Percentiles rank a stretch among this genome's conserved stretches.
Evolutionary conservation across 2,113 vertebrate species (phyloP).

Genomic region (Megatriorchis doriae): DNA sequence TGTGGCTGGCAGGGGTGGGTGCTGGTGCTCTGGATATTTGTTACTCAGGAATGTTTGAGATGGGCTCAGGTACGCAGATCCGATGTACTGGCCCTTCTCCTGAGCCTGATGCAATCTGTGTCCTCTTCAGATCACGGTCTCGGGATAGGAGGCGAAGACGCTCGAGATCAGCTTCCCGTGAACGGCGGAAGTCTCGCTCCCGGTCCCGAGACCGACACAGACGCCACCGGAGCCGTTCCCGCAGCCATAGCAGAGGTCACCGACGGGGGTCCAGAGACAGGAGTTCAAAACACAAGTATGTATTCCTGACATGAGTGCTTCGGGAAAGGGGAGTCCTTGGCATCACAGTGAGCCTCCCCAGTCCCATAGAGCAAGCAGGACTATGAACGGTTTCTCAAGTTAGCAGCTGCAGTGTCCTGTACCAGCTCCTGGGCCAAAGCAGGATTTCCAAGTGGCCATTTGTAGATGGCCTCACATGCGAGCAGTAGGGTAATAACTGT

Average conservation of each 20-base stretch:
- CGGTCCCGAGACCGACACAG: conserved; percentile 85
- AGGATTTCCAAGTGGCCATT: neutral
- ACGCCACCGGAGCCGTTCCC: conserved; percentile 86
- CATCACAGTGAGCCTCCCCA: neutral
- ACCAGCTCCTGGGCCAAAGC: neutral
- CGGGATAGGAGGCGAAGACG: conserved; percentile 84
- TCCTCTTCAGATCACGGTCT: conserved; percentile 82
- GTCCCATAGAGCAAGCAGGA: neutral
- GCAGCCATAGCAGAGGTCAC: conserved; percentile 86
- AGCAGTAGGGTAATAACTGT: neutral
- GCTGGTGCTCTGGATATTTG: neutral
- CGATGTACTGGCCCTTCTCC: rapidly evolving
- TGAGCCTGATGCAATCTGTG: neutral
- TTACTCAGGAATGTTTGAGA: neutral
- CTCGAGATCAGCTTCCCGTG: conserved; percentile 81
- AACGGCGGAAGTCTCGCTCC: conserved; percentile 78
- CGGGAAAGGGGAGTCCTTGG: conserved; percentile 8
- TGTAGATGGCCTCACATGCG: rapidly evolving
- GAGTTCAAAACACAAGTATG: conserved; percentile 89
- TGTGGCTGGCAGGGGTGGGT: neutral
- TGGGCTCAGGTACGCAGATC: rapidly evolving
- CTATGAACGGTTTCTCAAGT: neutral
- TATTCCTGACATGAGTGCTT: neutral
- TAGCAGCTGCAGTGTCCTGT: neutral
- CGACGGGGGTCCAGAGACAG: conserved; percentile 83